Percentiles rank a stretch among this genome's conserved stretches.
Evolutionary conservation across 2,113 vertebrate species (phyloP).

Genomic region (Irena cyanogastra): DNA sequence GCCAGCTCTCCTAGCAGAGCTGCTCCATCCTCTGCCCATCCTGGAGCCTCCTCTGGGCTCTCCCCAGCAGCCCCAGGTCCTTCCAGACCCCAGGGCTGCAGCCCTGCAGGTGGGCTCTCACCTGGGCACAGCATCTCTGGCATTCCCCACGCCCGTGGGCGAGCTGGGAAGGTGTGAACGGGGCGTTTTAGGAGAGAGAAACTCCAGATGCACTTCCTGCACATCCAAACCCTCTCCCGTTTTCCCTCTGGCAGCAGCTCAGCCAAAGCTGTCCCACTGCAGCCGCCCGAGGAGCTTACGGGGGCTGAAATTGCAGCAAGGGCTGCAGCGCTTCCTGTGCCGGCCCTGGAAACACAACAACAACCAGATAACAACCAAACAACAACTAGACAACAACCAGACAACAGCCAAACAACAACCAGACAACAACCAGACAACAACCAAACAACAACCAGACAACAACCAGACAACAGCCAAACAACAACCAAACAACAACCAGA

Average conservation of each 20-base stretch:
- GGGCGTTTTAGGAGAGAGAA: background rate
- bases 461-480: no score
- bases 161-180: background rate
- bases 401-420: no score
- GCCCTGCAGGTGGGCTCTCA: background rate
- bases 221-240: rapidly evolving
- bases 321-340: background rate
- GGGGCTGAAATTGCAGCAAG: background rate
- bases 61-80: background rate
- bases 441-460: no score
- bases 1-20: background rate
- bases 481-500: no score
- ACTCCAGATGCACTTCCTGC: rapidly evolving
- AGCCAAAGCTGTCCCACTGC: background rate
- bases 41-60: background rate
- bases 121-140: background rate
- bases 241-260: background rate
- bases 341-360: rapidly evolving
- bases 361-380: no score
- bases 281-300: rapidly evolving
- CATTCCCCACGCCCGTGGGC: rapidly evolving
- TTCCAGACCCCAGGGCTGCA: background rate
- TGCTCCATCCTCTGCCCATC: background rate
- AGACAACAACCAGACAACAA: no score
- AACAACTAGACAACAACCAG: no score